Evolutionary conservation across 2,888 invertebrate genomes (phyloP).

Genomic region (Lasiommata megera): DNA sequence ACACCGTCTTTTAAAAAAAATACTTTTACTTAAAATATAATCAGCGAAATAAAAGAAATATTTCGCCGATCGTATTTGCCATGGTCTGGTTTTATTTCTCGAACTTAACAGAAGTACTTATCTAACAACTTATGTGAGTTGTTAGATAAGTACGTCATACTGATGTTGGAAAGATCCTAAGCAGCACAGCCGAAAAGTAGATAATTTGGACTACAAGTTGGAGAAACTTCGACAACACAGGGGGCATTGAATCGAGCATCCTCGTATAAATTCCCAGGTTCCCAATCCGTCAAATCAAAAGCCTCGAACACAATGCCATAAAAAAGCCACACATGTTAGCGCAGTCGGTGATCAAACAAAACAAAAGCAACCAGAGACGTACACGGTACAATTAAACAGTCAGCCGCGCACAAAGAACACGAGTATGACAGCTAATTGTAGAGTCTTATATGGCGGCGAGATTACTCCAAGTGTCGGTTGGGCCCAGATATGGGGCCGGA

Average conservation of each 20-base stretch:
- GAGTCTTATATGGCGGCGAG: slow-evolving; percentile 62
- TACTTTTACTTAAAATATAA: too few species aligned
- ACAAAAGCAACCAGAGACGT: slow-evolving; percentile 41
- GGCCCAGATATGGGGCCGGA: slow-evolving; percentile 54
- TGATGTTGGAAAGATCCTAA: too few species aligned
- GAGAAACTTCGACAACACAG: not conserved
- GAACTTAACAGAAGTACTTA: too few species aligned
- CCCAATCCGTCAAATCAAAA: slow-evolving; percentile 22
- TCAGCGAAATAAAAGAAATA: too few species aligned
- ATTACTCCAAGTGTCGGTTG: slow-evolving; percentile 59
- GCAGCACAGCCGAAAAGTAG: too few species aligned
- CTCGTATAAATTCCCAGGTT: slow-evolving; percentile 11
- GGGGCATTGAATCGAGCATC: not conserved
- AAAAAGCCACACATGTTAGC: slow-evolving; percentile 25
- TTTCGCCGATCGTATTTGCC: too few species aligned
- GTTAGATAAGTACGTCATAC: too few species aligned
- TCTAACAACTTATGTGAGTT: too few species aligned
- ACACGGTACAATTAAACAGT: slow-evolving; percentile 48
- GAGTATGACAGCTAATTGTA: slow-evolving; percentile 67
- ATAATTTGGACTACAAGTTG: not conserved
- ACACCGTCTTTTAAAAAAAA: too few species aligned
- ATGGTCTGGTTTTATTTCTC: too few species aligned
- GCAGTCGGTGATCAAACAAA: slow-evolving; percentile 34
- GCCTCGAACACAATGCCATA: slow-evolving; percentile 19
- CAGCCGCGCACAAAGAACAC: slow-evolving; percentile 60